A percentile compares a stretch with the other conserved stretches of the same genome.
These are phyloP conservation scores for Bubo bubo DNA, from an alignment of 2,113 vertebrate species.

Conservation along the genomic window DNA sequence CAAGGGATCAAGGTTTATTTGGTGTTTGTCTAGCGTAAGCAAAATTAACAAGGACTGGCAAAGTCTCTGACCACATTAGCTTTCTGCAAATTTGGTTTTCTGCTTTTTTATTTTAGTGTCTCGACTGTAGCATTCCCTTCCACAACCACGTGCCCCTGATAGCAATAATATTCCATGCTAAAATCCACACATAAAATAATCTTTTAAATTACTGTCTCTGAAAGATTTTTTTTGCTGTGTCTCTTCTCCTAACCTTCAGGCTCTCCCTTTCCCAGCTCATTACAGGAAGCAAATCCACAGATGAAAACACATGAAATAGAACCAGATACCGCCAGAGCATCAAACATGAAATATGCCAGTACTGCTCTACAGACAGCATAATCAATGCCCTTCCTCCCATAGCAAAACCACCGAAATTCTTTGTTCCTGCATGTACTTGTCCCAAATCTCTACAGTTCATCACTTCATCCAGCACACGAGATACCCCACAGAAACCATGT, in stretches of 20 bases:
- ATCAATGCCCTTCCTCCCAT: slow-evolving; percentile 6
- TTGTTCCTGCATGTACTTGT: background rate
- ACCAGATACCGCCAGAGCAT: background rate
- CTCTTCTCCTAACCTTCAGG: slow-evolving; percentile 11
- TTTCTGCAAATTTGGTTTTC: slow-evolving; percentile 14
- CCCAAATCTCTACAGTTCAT: background rate
- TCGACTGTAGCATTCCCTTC: background rate
- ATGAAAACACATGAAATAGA: slow-evolving; percentile 34
- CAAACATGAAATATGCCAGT: background rate
- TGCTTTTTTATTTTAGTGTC: slow-evolving; percentile 25
- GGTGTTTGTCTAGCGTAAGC: background rate
- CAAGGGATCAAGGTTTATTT: background rate
- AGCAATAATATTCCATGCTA: background rate
- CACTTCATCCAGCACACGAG: background rate
- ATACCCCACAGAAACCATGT: background rate
- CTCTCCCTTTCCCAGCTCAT: slow-evolving; percentile 20
- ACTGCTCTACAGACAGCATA: background rate
- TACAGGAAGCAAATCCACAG: slow-evolving; percentile 17
- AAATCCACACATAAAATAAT: slow-evolving; percentile 22
- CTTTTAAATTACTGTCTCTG: background rate
- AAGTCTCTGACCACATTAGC: background rate
- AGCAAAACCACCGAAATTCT: background rate
- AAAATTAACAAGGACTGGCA: background rate
- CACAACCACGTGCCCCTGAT: background rate
- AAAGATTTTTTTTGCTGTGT: background rate